Evolutionary conservation across 2,113 vertebrate genomes (phyloP), one percentile per base, ranked within the genome.

Genomic region (Tylochromis polylepis): DNA sequence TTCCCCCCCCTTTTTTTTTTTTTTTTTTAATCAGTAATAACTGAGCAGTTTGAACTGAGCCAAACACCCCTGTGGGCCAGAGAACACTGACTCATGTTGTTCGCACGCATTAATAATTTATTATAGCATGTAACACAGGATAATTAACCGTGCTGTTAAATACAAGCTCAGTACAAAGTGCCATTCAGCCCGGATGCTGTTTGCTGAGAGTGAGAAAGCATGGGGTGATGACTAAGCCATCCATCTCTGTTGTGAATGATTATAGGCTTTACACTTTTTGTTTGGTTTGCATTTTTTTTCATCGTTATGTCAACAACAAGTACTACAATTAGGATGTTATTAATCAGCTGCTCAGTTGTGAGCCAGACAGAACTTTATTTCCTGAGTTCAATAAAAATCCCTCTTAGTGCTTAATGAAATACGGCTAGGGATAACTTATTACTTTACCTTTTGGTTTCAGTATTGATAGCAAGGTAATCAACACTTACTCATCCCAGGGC

Each of bases 71-170:
- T n/a, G 67, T 59, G 84, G 92, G 85, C 87, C 84, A 29, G 49
- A 80, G 87, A 89, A 91, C 89, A 91, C 86, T 90, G 91, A 92
- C 89, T 94, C 90, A 84, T 92, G 89, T 93, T 90, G 91, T 89
- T 90, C 56, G 4, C 77, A 31, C 83, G 83, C 92, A 94, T 95
- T 95, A 95, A 95, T 93, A 93, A 93, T 95, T 89, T 90, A 95
- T 92, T 86, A 92, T 91, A 79, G 88, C 87, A 91, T 90, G 92
- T 93, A 91, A 78, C 90, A 79, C 81, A 15, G 85, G 91, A 87
- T 92, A 93, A 95, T 95, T 93, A 93, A 92, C 93, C 70, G 46
- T 67, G 89, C 87, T 81, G 87, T 82, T 93, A 89, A 93, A 88
- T 84, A 87, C 82, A 57, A 84, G 91, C 79, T 85, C 56, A 78